Conservation (phyloP, 2,888 invertebrate genomes). For the Agrotis segetum region DNA sequence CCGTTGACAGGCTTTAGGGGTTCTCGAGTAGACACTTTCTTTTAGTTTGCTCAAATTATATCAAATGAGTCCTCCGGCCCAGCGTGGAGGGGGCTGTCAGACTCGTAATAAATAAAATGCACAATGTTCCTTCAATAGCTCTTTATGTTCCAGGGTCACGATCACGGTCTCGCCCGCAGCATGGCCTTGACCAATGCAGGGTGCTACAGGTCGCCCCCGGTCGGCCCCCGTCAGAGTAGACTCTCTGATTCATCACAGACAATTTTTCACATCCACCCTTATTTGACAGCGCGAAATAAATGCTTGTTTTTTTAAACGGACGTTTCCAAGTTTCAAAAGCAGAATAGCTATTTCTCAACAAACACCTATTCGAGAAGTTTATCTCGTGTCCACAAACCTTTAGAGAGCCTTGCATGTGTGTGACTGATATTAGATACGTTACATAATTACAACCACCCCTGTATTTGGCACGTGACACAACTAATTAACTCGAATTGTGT, state of each 20-base stretch:
- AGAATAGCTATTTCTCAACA: neutral
- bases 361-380: neutral
- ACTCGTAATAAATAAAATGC: no score
- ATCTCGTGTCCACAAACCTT: slow-evolving; percentile 2
- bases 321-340: neutral
- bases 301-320: neutral
- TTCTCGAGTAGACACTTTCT: no score
- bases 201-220: no score
- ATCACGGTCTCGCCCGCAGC: no score
- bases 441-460: slow-evolving; percentile 46
- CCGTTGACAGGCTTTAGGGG: no score
- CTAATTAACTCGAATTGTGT: slow-evolving; percentile 58
- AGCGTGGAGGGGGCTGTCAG: no score
- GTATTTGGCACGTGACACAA: slow-evolving; percentile 49
- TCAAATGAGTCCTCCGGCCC: no score
- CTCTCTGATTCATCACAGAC: neutral
- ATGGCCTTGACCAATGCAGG: no score
- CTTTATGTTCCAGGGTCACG: no score
- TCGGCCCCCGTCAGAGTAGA: no score
- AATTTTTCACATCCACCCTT: neutral
- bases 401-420: slow-evolving; percentile 1
- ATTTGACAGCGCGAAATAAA: neutral
- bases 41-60: no score
- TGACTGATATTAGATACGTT: slow-evolving; percentile 47
- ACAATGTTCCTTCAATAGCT: no score